Percentiles rank a stretch among this genome's conserved stretches.
phyloP scores from a whole-genome alignment of 2,888 invertebrate species.

The Dryobotodes eremita region DNA sequence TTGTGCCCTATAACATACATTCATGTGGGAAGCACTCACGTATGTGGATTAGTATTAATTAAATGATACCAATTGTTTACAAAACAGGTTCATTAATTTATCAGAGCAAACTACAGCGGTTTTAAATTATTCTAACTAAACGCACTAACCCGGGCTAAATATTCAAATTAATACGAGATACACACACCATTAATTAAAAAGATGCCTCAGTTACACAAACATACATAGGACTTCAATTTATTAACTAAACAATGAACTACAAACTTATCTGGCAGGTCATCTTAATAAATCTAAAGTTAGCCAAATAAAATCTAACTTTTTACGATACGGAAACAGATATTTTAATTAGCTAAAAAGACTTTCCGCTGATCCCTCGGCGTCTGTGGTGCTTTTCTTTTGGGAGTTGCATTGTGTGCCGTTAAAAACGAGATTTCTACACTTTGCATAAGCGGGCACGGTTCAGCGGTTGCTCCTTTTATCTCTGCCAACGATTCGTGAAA shows the following conservation, averaged over 20 bases:
- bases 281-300: conserved; percentile 61
- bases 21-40: conserved; percentile 5
- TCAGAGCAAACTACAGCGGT: conserved; percentile 40
- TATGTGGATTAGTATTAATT: conserved; percentile 41
- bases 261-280: conserved; percentile 53
- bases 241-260: conserved; percentile 23
- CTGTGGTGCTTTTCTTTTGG: conserved; percentile 20
- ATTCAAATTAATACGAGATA: conserved; percentile 58
- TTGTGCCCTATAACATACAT: not conserved
- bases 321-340: conserved; percentile 48
- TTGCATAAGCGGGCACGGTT: conserved; percentile 65
- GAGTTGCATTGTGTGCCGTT: conserved; percentile 45
- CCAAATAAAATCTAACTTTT: conserved; percentile 58
- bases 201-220: conserved; percentile 46
- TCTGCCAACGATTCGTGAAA: conserved; percentile 72
- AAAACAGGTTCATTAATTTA: conserved; percentile 58
- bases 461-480: conserved; percentile 70
- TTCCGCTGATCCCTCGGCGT: conserved; percentile 27
- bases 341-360: conserved; percentile 64
- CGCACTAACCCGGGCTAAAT: conserved; percentile 36
- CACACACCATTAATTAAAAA: conserved; percentile 60
- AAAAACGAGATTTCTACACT: conserved; percentile 61
- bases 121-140: conserved; percentile 61
- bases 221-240: conserved; percentile 53
- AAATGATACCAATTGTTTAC: conserved; percentile 43